Conservation (phyloP, 2,797 vertebrate species). For the Orientallactaga sibirica region DNA sequence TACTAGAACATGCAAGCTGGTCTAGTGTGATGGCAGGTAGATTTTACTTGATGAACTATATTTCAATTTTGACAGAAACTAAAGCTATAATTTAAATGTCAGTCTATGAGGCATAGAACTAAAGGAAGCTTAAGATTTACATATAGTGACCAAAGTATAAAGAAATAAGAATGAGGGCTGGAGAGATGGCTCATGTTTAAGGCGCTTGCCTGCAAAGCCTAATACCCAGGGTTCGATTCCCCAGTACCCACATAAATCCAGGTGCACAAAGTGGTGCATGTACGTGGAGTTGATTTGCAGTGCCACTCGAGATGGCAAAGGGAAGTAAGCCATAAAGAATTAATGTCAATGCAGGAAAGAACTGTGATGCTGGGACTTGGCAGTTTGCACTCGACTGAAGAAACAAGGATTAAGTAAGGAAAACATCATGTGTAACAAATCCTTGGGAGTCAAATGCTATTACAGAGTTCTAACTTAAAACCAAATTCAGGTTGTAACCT, state of each 20-base stretch:
- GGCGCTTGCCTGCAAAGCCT: no score
- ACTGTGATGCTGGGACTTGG: not conserved
- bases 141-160: not conserved
- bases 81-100: conserved; percentile 46
- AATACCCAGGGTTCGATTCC: no score
- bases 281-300: no score
- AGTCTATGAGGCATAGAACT: not conserved
- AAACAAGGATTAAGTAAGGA: conserved; percentile 38
- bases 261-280: no score
- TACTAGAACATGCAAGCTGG: not conserved
- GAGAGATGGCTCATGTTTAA: no score
- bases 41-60: conserved; percentile 22
- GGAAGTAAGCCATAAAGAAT: not conserved
- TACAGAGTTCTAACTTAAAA: conserved; percentile 62
- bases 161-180: not conserved
- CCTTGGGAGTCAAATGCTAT: not conserved
- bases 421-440: conserved; percentile 52
- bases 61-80: conserved; percentile 61
- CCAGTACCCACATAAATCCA: no score
- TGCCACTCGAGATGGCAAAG: not conserved
- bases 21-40: not conserved
- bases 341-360: not conserved
- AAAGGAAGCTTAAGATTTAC: conserved; percentile 54
- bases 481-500: conserved; percentile 5
- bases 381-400: not conserved